Conservation (phyloP, 2,888 invertebrate genomes). For the Aquatica leii region DNA sequence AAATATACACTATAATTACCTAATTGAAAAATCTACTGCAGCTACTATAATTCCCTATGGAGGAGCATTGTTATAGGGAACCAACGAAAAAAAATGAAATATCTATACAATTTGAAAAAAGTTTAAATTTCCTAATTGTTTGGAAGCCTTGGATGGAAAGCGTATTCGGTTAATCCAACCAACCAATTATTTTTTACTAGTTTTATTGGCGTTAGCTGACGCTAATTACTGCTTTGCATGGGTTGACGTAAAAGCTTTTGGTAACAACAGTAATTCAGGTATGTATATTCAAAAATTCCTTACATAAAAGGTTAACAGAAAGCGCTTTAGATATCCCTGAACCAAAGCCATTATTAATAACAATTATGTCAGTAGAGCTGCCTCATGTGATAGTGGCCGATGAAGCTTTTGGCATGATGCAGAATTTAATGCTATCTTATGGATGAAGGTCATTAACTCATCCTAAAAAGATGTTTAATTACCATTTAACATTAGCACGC, state of each 20-base stretch:
- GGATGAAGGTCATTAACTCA: neutral
- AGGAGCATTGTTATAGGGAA: neutral
- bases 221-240: neutral
- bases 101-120: neutral
- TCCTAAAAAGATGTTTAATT: neutral
- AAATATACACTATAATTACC: neutral
- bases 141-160: neutral
- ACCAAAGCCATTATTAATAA: neutral
- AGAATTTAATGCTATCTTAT: neutral
- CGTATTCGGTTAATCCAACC: constrained; percentile 6
- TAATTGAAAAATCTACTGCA: neutral
- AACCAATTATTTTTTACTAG: neutral
- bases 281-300: neutral
- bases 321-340: constrained; percentile 1
- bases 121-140: neutral
- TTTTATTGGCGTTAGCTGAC: neutral
- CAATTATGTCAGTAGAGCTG: neutral
- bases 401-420: neutral
- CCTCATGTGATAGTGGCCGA: neutral
- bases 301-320: constrained; percentile 1
- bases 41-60: neutral
- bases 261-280: neutral
- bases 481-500: neutral
- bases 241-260: neutral
- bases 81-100: neutral